phyloP scores from a whole-genome alignment of 1,140 invertebrate genomes.

The Plectrocnemia conspersa region DNA sequence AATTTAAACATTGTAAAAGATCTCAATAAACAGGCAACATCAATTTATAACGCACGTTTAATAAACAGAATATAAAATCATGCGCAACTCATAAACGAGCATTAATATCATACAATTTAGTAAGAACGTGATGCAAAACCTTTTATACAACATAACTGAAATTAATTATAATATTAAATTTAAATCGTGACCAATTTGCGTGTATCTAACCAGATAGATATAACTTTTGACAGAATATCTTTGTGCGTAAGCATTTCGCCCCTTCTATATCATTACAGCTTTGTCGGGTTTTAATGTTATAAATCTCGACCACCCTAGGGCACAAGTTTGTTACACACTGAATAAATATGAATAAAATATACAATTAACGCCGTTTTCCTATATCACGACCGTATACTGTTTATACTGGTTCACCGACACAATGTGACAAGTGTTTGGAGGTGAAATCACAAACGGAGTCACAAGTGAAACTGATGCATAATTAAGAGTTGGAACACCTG shows the following conservation, averaged over 20 bases:
- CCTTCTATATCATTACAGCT: not conserved
- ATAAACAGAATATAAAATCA: too few species aligned
- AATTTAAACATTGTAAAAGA: too few species aligned
- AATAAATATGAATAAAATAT: slow-evolving; percentile 18
- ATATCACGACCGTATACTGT: slow-evolving; percentile 7
- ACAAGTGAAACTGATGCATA: too few species aligned
- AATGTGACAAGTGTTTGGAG: not conserved
- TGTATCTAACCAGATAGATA: not conserved
- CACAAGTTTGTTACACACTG: not conserved
- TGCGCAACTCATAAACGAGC: too few species aligned
- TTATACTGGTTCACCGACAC: not conserved
- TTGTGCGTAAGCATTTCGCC: not conserved
- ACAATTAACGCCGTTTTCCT: slow-evolving; percentile 11
- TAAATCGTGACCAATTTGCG: not conserved
- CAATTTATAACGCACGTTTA: too few species aligned
- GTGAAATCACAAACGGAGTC: not conserved
- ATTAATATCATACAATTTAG: too few species aligned
- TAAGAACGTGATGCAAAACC: too few species aligned
- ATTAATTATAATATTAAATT: too few species aligned
- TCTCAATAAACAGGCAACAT: too few species aligned
- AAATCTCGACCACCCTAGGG: not conserved
- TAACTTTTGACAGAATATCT: not conserved
- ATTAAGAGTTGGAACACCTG: not conserved
- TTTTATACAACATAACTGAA: too few species aligned
- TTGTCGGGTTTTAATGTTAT: not conserved